These are phyloP conservation scores for Oplegnathus fasciatus DNA, from an alignment of 2,113 vertebrate species.

Conservation along the genomic window DNA sequence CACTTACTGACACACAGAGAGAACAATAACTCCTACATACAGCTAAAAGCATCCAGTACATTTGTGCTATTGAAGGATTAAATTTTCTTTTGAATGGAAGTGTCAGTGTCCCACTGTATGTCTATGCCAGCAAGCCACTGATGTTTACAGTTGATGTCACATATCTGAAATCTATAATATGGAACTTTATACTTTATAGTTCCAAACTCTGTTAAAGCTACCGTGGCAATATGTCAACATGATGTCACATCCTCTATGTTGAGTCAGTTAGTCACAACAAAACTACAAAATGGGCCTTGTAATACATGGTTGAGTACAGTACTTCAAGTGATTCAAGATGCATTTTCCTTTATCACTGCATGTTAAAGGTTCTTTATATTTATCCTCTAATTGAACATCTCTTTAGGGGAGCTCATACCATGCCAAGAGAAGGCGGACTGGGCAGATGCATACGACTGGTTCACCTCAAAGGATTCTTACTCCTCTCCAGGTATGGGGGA, in stretches of 20 bases:
- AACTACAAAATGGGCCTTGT: background rate
- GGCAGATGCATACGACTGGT: background rate
- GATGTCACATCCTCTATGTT: background rate
- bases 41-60: background rate
- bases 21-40: background rate
- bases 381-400: background rate
- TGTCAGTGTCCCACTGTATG: background rate
- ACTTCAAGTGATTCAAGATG: background rate
- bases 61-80: background rate
- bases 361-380: background rate
- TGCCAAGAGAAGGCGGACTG: background rate
- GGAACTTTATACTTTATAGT: background rate
- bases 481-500: background rate
- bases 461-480: background rate
- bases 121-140: background rate
- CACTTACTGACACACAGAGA: background rate
- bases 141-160: background rate
- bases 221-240: background rate
- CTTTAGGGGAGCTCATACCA: background rate
- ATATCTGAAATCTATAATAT: background rate
- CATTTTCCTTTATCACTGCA: background rate
- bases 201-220: background rate
- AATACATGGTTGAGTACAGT: background rate
- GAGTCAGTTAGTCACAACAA: background rate
- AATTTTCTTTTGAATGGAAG: background rate